Evolutionary conservation across 2,113 vertebrate genomes (phyloP), one percentile per base, ranked within the genome.

Genomic region (Bujurquina vittata): DNA sequence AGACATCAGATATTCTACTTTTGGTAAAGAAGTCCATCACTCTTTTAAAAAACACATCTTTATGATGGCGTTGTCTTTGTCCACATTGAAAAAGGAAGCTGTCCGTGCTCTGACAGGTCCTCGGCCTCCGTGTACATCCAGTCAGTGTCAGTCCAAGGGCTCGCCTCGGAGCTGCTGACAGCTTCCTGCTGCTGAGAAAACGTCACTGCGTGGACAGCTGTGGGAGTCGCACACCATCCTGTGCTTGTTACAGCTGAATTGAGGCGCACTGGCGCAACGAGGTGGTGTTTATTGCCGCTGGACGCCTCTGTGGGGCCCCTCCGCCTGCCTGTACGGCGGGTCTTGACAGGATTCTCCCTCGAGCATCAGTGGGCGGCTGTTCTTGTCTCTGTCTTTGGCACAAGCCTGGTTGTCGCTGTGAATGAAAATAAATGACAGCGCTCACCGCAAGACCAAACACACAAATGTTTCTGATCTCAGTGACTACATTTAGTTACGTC

Each of bases 331-430:
- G 89, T 75, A 60, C 87, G 94, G 75, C 83, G 93, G 85, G 37
- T 95, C 88, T 95, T 96, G 8, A 73, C 75, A 10, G 88, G 72
- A 3, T 78, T 23, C 8, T 96, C 96, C 59, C 86, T 87, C 81
- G 0, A 92, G 6, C 11, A 84, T 62, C 14, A 90, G 80, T 0
- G 9, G 35, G 15, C 77, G 86, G 74, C 58, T 91, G 75, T 77
- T 89, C 85, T 87, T 92, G 89, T 89, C 92, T 73, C 90, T 79
- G 77, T 93, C 94, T 0, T 40, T 17, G 77, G 76, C 3, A 1
- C 89, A 4, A 0, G 72, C 69, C 0, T 78, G 88, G 4, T 91
- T 29, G 3, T 91, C 88, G 74, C 97, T 97, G 86, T 52, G 57
- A 54, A 75, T 14, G 11, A 61, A 75, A 87, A 78, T 76, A 90